A percentile compares a stretch with the other conserved stretches of the same genome.
Evolutionary conservation across 2,113 vertebrate species (phyloP).

Genomic region (Orientallactaga bullata): DNA sequence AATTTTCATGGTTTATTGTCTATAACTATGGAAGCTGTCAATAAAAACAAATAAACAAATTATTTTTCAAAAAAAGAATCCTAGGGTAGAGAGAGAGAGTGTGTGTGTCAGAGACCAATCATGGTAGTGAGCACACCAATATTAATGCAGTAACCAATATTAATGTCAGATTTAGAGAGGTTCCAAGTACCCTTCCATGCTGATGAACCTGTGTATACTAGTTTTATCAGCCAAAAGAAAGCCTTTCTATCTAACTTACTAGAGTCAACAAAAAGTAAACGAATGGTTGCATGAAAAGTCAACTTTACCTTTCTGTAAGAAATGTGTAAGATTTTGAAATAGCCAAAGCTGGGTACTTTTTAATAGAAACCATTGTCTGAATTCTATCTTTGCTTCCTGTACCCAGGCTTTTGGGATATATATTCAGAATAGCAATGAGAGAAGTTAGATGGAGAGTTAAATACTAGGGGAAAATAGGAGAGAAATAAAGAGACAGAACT

Average conservation of each 20-base stretch:
- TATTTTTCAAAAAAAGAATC: too few relatives aligned
- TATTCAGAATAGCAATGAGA: not conserved
- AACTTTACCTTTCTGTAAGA: not conserved
- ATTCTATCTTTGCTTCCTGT: not conserved
- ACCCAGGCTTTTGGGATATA: not conserved
- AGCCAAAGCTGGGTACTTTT: not conserved
- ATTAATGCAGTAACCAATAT: not conserved
- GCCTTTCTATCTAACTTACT: not conserved
- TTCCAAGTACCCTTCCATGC: fast-evolving
- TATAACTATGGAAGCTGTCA: too few relatives aligned
- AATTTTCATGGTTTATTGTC: too few relatives aligned
- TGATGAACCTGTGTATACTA: not conserved
- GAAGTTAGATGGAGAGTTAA: fast-evolving
- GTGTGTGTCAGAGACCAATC: not conserved
- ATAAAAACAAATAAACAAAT: too few relatives aligned
- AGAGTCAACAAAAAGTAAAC: not conserved
- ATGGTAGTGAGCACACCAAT: not conserved
- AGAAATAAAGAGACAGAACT: not conserved
- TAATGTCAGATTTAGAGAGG: not conserved
- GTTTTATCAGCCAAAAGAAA: not conserved
- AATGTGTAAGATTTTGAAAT: conserved; percentile 3
- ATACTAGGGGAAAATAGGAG: not conserved
- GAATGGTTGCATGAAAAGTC: not conserved
- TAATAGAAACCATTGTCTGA: not conserved
- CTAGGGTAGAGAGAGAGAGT: not conserved